phyloP scores from a whole-genome alignment of 2,888 invertebrate species.

The Helobdella robusta region DNA sequence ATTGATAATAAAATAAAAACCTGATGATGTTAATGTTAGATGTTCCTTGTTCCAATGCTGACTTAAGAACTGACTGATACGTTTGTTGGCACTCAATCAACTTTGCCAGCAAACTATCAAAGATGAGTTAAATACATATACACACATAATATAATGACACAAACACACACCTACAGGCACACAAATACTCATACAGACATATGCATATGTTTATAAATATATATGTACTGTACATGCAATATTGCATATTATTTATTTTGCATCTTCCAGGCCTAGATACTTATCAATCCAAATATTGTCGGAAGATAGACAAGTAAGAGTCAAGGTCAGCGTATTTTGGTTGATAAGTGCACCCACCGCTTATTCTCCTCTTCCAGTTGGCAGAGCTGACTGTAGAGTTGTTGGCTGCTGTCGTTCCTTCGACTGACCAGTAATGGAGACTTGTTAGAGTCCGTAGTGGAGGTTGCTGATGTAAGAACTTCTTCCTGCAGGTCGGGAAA shows the following conservation, averaged over 20 bases:
- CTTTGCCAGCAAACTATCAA: slow-evolving; percentile 65
- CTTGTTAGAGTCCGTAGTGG: slow-evolving; percentile 56
- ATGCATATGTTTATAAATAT: too few relatives aligned
- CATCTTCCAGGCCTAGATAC: too few relatives aligned
- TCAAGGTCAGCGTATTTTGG: too few relatives aligned
- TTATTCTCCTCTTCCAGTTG: slow-evolving; percentile 42
- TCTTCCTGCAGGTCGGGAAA: slow-evolving; percentile 51
- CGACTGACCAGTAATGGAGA: slow-evolving; percentile 44
- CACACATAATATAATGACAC: too few relatives aligned
- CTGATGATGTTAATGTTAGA: slow-evolving; percentile 57
- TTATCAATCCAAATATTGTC: too few relatives aligned
- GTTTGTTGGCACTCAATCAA: slow-evolving; percentile 66
- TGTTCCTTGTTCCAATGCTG: slow-evolving; percentile 63
- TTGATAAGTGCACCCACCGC: slow-evolving; percentile 36
- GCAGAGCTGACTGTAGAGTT: slow-evolving; percentile 40
- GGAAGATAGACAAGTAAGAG: too few relatives aligned
- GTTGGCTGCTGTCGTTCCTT: slow-evolving; percentile 28
- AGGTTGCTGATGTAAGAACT: slow-evolving; percentile 58
- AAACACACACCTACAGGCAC: too few relatives aligned
- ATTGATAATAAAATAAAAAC: too few relatives aligned
- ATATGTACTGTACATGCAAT: too few relatives aligned
- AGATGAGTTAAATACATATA: too few relatives aligned
- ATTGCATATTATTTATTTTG: too few relatives aligned
- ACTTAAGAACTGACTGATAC: slow-evolving; percentile 63
- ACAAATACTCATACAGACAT: too few relatives aligned